Conservation (phyloP, 1,140 invertebrate genomes). For the Neodiprion lecontei region DNA sequence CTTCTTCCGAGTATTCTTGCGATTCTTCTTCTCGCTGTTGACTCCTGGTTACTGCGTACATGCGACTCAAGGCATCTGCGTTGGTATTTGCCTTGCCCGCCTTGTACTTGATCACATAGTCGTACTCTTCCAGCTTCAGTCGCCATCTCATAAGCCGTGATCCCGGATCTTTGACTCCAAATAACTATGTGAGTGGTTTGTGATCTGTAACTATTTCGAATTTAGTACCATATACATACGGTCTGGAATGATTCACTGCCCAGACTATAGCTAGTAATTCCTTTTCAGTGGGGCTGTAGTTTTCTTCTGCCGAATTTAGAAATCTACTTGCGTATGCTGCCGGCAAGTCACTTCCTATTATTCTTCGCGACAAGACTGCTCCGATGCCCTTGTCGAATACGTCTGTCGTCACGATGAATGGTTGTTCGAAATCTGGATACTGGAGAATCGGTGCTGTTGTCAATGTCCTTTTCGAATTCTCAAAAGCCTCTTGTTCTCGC, state of each 20-base stretch:
- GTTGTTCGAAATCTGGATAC: constrained; percentile 34
- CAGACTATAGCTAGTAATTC: constrained; percentile 34
- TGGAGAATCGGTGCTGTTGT: neutral
- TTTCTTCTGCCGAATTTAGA: constrained; percentile 28
- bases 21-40: constrained; percentile 17
- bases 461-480: constrained; percentile 28
- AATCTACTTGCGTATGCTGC: constrained; percentile 36
- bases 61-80: too few relatives aligned
- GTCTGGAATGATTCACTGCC: constrained; percentile 47
- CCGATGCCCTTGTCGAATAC: constrained; percentile 23
- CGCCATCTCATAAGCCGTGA: constrained; percentile 45
- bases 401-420: constrained; percentile 31
- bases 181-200: constrained; percentile 35
- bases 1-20: too few relatives aligned
- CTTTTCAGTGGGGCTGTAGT: constrained; percentile 28
- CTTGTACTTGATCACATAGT: constrained; percentile 39
- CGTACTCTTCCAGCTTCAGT: constrained; percentile 50
- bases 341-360: constrained; percentile 33
- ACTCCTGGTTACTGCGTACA: neutral
- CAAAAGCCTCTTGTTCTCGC: constrained; percentile 26
- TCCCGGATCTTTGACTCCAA: neutral
- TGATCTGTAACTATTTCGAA: constrained; percentile 60
- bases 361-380: constrained; percentile 23
- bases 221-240: constrained; percentile 49
- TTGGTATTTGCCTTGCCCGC: too few relatives aligned